Base-by-base conservation (phyloP, 2,888 invertebrate genomes). In the Drosophila bunnanda region DNA sequence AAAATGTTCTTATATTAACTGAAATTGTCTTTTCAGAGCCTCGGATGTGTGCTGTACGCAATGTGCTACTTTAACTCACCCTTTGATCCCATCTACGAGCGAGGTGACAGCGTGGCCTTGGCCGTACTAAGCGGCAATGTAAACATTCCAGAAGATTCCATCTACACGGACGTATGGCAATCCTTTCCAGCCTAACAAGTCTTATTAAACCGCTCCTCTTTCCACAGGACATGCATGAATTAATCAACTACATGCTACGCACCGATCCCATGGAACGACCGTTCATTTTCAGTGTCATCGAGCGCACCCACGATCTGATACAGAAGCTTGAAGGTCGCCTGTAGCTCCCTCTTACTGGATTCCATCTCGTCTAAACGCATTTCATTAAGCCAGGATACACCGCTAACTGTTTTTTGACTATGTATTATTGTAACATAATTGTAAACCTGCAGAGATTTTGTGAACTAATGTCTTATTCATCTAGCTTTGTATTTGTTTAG, bases 1-100 rank as follows among this genome's bases (percentile, higher is more conserved):
- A 10, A 15, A 10, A 15, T 10, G 10, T 20, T 20, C 15, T 32
- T 15, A 32, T 32, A 34, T 9, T 5, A 20, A 50, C 15, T 22
- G 2, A 7, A 10, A 4, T 25, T 2, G 2, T 48, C 0, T 12
- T 92, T 83, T 89, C 95, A 97, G 92, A 97, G 97, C 61, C 93
- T 97, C 76, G 98, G 97, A 15, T 98, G 97, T 92, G 93, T 97
- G 69, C 93, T 98, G 28, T 97, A 96, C 92, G 97, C 97, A 1
- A 93, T 97, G 93, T 96, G 97, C 88, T 97, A 95, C 90, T 96
- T 96, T 88, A 96, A 96, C 90, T 96, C 97, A 44, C 97, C 97
- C 0, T 98, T 96, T 91, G 97, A 98, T 92, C 93, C 94, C 28
- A 95, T 96, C 12, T 96, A 97, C 89, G 97, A 97, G 91, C 93